Evolutionary conservation across 2,797 vertebrate genomes (phyloP).

Genomic region (Alca torda): DNA sequence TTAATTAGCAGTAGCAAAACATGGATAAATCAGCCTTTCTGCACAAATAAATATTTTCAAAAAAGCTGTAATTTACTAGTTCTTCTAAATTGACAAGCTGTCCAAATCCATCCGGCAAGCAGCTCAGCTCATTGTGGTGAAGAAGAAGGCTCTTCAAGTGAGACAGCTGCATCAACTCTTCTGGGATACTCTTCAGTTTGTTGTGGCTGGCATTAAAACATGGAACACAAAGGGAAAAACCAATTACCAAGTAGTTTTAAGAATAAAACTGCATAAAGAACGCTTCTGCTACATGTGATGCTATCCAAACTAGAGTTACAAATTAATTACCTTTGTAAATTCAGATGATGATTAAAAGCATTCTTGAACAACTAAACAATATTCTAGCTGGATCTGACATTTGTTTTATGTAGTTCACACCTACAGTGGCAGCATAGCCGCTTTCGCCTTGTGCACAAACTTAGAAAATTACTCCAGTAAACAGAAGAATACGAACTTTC

Average conservation of each 20-base stretch:
- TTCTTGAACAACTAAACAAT: not conserved
- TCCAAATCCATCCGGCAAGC: constrained; percentile 81
- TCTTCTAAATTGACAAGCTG: constrained; percentile 83
- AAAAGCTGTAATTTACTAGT: constrained; percentile 75
- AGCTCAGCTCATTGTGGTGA: constrained; percentile 83
- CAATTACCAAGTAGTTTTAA: not conserved
- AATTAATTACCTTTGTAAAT: not conserved
- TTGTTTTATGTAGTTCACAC: not conserved
- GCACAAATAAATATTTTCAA: not conserved
- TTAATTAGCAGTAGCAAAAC: not conserved
- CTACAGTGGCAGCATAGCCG: not conserved
- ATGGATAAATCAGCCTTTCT: not conserved
- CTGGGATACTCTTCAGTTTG: constrained; percentile 80
- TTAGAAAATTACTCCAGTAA: not conserved
- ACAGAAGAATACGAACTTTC: not conserved
- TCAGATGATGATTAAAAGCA: too few relatives aligned
- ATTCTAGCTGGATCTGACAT: not conserved
- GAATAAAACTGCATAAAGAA: not conserved
- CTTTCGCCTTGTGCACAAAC: not conserved
- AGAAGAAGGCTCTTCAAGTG: constrained; percentile 79
- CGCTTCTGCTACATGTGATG: rapidly evolving
- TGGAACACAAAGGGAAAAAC: not conserved
- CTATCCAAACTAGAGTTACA: not conserved
- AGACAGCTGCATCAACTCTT: constrained; percentile 76
- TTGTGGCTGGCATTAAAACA: constrained; percentile 79